Evolutionary conservation across 2,113 vertebrate species (phyloP).

Genomic region (Orycteropus afer): DNA sequence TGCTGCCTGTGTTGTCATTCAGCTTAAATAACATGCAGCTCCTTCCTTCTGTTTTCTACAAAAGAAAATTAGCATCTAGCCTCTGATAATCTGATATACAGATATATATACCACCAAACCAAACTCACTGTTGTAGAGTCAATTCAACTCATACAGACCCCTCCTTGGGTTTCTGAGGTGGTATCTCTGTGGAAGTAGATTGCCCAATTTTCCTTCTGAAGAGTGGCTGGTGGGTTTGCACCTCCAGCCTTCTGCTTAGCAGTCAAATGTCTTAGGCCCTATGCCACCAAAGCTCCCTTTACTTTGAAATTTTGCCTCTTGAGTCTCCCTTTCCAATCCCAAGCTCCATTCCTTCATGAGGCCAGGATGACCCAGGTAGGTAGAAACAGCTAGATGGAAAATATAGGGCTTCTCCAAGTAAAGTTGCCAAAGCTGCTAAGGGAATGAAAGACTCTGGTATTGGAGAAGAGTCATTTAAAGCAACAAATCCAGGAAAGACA

Average conservation of each 20-base stretch:
- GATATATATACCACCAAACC: too few species aligned
- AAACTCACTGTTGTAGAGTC: too few species aligned
- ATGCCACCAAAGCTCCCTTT: too few species aligned
- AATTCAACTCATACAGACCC: too few species aligned
- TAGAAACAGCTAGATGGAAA: background rate
- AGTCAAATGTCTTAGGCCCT: too few species aligned
- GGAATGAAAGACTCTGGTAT: background rate
- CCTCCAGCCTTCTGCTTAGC: too few species aligned
- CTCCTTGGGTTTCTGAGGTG: too few species aligned
- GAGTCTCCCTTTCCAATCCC: too few species aligned
- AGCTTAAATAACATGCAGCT: background rate
- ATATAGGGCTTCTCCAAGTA: background rate
- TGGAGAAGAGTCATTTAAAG: background rate
- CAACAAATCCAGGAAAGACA: background rate
- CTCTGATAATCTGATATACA: background rate
- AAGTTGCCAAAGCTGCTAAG: background rate
- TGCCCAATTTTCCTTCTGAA: too few species aligned
- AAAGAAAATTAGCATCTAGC: background rate
- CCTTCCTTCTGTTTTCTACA: slow-evolving; percentile 6
- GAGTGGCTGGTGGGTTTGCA: too few species aligned
- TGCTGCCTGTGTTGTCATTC: background rate
- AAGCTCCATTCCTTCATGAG: background rate
- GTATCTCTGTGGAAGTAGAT: too few species aligned
- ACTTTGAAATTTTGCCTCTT: background rate
- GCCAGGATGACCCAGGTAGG: background rate